phyloP scores from a whole-genome alignment of 2,113 vertebrate species.

The Neoarius graeffei region DNA sequence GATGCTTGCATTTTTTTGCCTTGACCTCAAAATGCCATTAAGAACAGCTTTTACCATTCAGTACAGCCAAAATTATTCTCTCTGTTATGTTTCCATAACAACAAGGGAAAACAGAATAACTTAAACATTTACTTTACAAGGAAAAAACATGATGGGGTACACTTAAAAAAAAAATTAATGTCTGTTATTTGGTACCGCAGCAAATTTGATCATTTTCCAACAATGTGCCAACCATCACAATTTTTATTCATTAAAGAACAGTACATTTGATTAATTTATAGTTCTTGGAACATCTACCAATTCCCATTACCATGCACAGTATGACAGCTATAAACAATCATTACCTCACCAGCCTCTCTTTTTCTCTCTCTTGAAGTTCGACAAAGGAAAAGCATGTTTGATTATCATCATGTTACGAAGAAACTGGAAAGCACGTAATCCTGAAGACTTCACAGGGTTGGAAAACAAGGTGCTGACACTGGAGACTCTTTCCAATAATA shows the following conservation, averaged over 20 bases:
- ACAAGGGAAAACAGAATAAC: neutral
- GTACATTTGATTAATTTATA: neutral
- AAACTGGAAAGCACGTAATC: neutral
- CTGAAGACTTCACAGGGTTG: neutral
- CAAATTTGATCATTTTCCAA: neutral
- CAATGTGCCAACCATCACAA: neutral
- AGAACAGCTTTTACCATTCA: neutral
- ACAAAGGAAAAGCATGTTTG: neutral
- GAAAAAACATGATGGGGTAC: neutral
- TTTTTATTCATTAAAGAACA: neutral
- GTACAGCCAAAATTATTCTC: neutral
- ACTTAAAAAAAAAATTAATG: neutral
- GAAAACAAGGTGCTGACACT: neutral
- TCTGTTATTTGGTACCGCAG: neutral
- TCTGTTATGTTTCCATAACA: neutral
- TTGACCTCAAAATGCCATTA: slow-evolving; percentile 4
- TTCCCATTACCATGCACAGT: neutral
- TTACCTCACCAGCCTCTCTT: neutral
- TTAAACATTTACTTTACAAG: neutral
- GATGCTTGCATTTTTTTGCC: neutral
- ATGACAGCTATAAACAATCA: neutral
- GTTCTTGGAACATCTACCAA: neutral
- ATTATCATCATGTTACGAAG: neutral
- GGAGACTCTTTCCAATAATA: neutral
- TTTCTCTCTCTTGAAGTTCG: neutral